A percentile compares a stretch with the other conserved stretches of the same genome.
These are phyloP conservation scores for Portevinia maculata DNA, from an alignment of 2,888 invertebrate species.

Conservation along the genomic window DNA sequence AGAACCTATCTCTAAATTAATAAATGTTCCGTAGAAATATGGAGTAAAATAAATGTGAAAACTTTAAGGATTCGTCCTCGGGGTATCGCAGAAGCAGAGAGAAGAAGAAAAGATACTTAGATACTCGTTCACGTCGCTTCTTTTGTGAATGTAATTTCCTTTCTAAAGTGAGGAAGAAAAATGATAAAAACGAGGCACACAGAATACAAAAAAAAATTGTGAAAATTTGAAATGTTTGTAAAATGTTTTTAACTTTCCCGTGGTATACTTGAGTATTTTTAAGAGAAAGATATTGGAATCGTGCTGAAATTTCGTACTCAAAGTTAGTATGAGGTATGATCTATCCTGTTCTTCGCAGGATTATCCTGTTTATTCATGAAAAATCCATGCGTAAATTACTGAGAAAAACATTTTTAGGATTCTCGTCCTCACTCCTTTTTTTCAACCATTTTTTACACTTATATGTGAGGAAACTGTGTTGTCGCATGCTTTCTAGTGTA, in stretches of 20 bases:
- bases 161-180: slow-evolving; percentile 56
- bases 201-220: slow-evolving; percentile 44
- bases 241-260: slow-evolving; percentile 54
- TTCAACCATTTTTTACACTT: too few relatives aligned
- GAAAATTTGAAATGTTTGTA: slow-evolving; percentile 63
- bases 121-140: slow-evolving; percentile 56
- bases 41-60: slow-evolving; percentile 71
- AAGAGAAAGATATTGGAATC: too few relatives aligned
- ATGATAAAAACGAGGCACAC: slow-evolving; percentile 51
- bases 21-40: slow-evolving; percentile 57
- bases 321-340: too few relatives aligned
- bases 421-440: too few relatives aligned
- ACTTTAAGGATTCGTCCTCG: slow-evolving; percentile 56
- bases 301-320: too few relatives aligned
- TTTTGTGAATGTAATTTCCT: slow-evolving; percentile 72
- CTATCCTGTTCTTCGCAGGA: too few relatives aligned
- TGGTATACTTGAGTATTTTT: too few relatives aligned
- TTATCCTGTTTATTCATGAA: too few relatives aligned
- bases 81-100: slow-evolving; percentile 29
- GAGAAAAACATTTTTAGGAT: too few relatives aligned
- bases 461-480: too few relatives aligned
- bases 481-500: too few relatives aligned
- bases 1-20: slow-evolving; percentile 61
- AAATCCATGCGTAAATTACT: too few relatives aligned
- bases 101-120: slow-evolving; percentile 42